phyloP scores from a whole-genome alignment of 2,797 vertebrate genomes.

The Triplophysa bombifrons region DNA sequence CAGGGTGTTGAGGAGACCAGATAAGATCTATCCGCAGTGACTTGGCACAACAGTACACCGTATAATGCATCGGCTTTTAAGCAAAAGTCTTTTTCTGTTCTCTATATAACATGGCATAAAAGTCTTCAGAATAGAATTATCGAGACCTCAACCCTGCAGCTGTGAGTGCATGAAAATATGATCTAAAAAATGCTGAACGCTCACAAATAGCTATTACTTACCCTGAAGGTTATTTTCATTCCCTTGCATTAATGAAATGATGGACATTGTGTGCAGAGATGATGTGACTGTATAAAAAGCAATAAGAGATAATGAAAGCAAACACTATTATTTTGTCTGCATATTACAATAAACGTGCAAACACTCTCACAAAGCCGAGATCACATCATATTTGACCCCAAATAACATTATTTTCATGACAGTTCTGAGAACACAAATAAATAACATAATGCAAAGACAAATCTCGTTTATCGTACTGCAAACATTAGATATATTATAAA shows the following conservation, averaged over 20 bases:
- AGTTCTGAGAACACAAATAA: background rate
- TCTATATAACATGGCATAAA: constrained; percentile 1
- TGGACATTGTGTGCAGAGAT: background rate
- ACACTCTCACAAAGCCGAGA: background rate
- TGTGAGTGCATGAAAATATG: background rate
- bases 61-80: background rate
- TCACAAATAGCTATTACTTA: constrained; percentile 23
- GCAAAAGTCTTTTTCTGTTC: background rate
- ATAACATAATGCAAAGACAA: background rate
- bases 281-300: background rate
- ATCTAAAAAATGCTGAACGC: background rate
- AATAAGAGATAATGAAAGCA: constrained; percentile 15
- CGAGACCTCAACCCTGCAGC: background rate
- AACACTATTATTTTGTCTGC: constrained; percentile 10
- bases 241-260: background rate
- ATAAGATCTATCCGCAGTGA: background rate
- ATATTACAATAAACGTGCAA: background rate
- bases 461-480: background rate
- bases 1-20: background rate
- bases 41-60: background rate
- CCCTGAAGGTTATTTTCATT: constrained; percentile 17
- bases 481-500: background rate
- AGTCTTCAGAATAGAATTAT: background rate
- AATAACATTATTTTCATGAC: background rate
- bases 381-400: background rate